Evolutionary conservation across 2,888 invertebrate genomes (phyloP), one percentile per base, ranked within the genome.

Genomic region (Cyclophora albipunctata): DNA sequence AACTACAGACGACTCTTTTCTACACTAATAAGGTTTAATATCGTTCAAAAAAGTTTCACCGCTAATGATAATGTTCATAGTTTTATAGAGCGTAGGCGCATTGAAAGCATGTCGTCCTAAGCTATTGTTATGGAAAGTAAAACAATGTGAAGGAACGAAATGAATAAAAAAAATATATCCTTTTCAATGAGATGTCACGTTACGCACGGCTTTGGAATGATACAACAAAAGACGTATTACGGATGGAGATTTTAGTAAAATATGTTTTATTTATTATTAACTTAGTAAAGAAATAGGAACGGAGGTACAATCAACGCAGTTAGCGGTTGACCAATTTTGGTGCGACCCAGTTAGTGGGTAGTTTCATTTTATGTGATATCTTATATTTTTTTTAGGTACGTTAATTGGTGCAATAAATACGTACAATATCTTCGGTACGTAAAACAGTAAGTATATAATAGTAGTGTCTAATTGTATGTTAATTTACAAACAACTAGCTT

Each of bases 41-140:
- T 42, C 40, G 6, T 42, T 4, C 37, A 53, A 56, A 54, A 40
- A 59, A 61, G 58, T 52, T 60, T 60, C 52, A 59, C 60, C 67
- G 63, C 64, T 75, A 75, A 76, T 77, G 73, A 74, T 75, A 78
- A 71, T 76, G 72, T 74, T 75, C 69, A 68, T 79, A 82, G 78
- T 75, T 83, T 82, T 83, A 80, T 84, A 71, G 81, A 83, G 78
- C 84, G 82, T 81, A 84, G 75, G 78, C 81, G 77, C 79, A 81
- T 78, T 81, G 80, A 77, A 78, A 78, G 71, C 75, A 70, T 75
- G 79, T 77, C 69, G 68, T 75, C 80, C 83, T 81, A 69, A 66
- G 59, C 69, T 73, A 76, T 81, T 77, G 80, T 83, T 71, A 70
- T 66, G 68, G 67, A 72, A 75, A 71, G 71, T 73, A 78, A 80